phyloP scores from a whole-genome alignment of 2,797 vertebrate genomes.

The Sebastes nivosus region DNA sequence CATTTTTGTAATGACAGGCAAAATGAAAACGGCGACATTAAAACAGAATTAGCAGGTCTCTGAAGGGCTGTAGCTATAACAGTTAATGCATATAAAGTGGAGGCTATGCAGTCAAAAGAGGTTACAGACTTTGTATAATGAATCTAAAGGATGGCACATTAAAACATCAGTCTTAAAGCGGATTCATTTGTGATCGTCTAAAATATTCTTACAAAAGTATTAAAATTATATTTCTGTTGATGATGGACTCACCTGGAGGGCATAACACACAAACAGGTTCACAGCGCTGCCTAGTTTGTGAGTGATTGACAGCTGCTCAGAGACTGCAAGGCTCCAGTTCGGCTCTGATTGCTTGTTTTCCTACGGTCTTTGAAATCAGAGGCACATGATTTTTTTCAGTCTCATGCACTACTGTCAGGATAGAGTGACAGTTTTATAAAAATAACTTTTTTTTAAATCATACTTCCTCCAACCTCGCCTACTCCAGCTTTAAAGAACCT shows the following conservation, averaged over 20 bases:
- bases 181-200: not conserved
- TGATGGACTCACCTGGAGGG: not conserved
- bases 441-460: no score
- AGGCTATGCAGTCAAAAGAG: constrained; percentile 8
- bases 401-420: no score
- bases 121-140: constrained; percentile 22
- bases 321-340: no score
- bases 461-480: no score
- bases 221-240: not conserved
- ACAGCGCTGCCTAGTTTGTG: not conserved
- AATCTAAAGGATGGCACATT: constrained; percentile 16
- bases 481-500: not conserved
- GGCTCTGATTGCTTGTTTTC: no score
- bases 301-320: no score
- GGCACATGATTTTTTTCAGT: no score
- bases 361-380: no score
- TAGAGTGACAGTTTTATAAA: no score
- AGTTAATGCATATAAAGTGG: constrained; percentile 29
- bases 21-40: constrained; percentile 45
- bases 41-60: constrained; percentile 45
- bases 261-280: not conserved
- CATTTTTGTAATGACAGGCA: constrained; percentile 35
- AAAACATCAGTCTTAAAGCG: constrained; percentile 4
- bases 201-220: not conserved
- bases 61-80: constrained; percentile 26